Base-by-base conservation (phyloP, 1,140 invertebrate genomes). In the Odontomachus brunneus region DNA sequence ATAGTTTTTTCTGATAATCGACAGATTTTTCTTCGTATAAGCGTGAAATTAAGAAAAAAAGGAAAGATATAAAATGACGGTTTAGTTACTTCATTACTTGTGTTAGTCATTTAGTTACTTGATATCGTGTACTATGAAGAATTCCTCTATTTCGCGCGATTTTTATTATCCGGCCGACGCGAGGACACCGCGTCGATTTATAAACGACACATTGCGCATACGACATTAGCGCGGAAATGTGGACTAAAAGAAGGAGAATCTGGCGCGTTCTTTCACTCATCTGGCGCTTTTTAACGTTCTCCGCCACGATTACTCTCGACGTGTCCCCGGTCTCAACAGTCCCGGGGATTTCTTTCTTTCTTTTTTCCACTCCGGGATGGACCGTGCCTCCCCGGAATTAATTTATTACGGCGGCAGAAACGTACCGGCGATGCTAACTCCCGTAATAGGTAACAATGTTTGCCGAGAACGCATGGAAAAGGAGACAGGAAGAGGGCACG, bases 371-470 rank as follows among this genome's bases (percentile, higher is more conserved):
- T 2, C 19, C 33, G 26, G 38, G 12, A 59, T 53, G 33, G 59
- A 62, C 26, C 59, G 66, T 71, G 53, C 24, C 82, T 83, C 81
- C 81, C 51, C 44, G 57, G 84, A 89, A 90, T 91, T 90, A 91
- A 90, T 91, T 90, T 90, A 91, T 89, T 88, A 88, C 86, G 53
- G 48, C 63, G 82, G 62, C 80, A 63, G 81, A 63, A 74, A 80
- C 55, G 74, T 80, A 83, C 73, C 81, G 72, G 71, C 44, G 86
- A 88, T 88, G 76, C 76, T 88, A 88, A 88, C 86, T 88, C 86
- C 60, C 81, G 78, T 88, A 88, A 88, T 88, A 74, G 83, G 86
- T 88, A 88, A 88, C 87, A 85, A 59, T 88, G 87, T 88, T 88
- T 88, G 78, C 72, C 48, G 66, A 76, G 55, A 63, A 65, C 67